These are phyloP conservation scores for Arenaria interpres DNA, from an alignment of 2,113 vertebrate genomes.

Conservation along the genomic window DNA sequence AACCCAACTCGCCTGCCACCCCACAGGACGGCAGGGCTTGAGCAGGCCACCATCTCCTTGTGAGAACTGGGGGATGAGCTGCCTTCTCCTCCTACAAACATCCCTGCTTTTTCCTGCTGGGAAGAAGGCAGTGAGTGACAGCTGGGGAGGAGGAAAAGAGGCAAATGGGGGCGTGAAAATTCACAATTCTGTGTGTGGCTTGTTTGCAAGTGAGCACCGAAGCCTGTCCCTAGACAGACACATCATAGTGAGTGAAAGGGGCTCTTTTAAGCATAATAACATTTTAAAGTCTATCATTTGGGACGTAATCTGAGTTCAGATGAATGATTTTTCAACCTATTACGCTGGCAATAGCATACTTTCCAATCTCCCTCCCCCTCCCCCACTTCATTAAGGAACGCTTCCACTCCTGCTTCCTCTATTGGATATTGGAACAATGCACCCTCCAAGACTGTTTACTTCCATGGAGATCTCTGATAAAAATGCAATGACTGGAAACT, in stretches of 20 bases:
- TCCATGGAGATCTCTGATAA: constrained; percentile 45
- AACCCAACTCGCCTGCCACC: not conserved
- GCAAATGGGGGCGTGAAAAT: not conserved
- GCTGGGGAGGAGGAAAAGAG: not conserved
- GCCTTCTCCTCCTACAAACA: not conserved
- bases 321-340: not conserved
- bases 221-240: not conserved
- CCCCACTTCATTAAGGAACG: not conserved
- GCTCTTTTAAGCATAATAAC: not conserved
- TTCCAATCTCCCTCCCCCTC: not conserved
- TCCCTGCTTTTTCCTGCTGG: not conserved
- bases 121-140: not conserved
- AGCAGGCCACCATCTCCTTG: not conserved
- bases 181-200: not conserved
- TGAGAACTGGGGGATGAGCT: not conserved
- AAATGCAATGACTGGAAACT: not conserved
- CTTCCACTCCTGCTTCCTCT: not conserved
- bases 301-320: not conserved
- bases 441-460: constrained; percentile 23
- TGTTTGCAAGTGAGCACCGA: not conserved
- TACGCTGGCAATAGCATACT: not conserved
- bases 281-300: not conserved
- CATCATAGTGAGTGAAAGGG: not conserved
- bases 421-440: constrained; percentile 28
- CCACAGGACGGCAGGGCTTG: not conserved